Evolutionary conservation across 2,888 invertebrate genomes (phyloP).

Genomic region (Himalopsyche anomala): DNA sequence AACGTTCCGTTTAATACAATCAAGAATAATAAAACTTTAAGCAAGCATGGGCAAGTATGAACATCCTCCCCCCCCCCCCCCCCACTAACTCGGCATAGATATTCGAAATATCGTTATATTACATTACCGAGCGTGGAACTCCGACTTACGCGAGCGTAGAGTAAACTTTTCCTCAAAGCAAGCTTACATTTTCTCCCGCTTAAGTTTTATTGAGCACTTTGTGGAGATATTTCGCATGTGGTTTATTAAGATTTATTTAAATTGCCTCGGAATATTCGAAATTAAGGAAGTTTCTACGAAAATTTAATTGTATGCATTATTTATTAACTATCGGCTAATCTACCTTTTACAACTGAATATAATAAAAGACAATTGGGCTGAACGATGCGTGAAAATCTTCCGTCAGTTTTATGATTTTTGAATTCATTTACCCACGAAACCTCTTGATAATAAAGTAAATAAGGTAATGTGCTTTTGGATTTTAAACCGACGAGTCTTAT

Average conservation of each 20-base stretch:
- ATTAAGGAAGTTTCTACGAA: neutral
- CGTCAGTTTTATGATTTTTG: too few species aligned
- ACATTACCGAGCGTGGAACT: slow-evolving; percentile 24
- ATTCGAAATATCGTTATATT: slow-evolving; percentile 42
- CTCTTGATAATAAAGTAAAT: too few species aligned
- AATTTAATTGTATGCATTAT: slow-evolving; percentile 10
- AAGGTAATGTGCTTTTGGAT: too few species aligned
- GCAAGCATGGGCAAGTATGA: neutral
- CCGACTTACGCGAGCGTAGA: slow-evolving; percentile 6
- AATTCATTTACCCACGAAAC: too few species aligned
- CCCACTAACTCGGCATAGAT: slow-evolving; percentile 30
- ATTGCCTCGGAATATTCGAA: slow-evolving; percentile 8
- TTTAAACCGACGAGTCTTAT: too few species aligned
- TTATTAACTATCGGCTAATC: neutral
- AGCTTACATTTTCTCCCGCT: neutral
- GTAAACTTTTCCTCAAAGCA: slow-evolving; percentile 7
- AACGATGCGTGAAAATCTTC: too few species aligned
- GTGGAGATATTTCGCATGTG: slow-evolving; percentile 36
- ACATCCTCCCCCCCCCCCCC: neutral
- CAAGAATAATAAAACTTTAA: slow-evolving; percentile 38
- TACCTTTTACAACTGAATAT: neutral
- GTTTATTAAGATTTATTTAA: slow-evolving; percentile 38
- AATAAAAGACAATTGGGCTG: too few species aligned
- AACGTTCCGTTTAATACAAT: neutral
- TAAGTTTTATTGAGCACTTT: slow-evolving; percentile 40